These are phyloP conservation scores for Sylvilagus bachmani DNA, from an alignment of 2,113 vertebrate genomes.

Conservation along the genomic window DNA sequence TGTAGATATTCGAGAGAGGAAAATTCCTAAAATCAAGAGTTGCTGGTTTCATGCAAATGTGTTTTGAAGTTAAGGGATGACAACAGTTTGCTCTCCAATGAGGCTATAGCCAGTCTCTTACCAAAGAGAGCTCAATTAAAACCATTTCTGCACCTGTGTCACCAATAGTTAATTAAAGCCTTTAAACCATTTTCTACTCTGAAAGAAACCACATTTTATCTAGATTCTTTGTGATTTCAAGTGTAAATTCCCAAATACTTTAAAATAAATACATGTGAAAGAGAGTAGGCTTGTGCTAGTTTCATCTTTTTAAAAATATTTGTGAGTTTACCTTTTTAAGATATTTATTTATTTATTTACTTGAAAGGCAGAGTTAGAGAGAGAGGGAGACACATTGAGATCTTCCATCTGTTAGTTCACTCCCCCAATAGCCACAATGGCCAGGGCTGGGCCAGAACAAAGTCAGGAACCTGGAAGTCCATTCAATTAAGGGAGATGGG, in stretches of 20 bases:
- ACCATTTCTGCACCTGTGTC: not conserved
- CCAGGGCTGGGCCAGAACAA: too few relatives aligned
- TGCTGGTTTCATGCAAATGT: not conserved
- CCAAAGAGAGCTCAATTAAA: not conserved
- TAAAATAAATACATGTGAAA: conserved; percentile 25
- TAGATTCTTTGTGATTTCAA: conserved; percentile 23
- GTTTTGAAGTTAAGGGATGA: not conserved
- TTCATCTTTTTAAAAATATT: not conserved
- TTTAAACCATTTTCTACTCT: not conserved
- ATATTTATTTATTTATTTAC: too few relatives aligned
- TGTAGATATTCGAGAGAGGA: not conserved
- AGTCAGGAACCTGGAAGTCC: too few relatives aligned
- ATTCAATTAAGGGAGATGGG: too few relatives aligned
- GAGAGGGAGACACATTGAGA: too few relatives aligned
- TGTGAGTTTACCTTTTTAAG: too few relatives aligned
- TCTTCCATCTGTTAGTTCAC: too few relatives aligned
- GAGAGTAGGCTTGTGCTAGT: not conserved
- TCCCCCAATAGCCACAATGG: too few relatives aligned
- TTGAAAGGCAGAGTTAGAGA: too few relatives aligned
- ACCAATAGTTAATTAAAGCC: not conserved
- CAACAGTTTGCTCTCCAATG: not conserved
- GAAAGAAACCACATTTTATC: not conserved
- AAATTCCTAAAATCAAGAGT: not conserved
- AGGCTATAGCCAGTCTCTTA: not conserved
- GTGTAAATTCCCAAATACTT: not conserved